phyloP scores from a whole-genome alignment of 2,797 vertebrate genomes.

The Falco columbarius region DNA sequence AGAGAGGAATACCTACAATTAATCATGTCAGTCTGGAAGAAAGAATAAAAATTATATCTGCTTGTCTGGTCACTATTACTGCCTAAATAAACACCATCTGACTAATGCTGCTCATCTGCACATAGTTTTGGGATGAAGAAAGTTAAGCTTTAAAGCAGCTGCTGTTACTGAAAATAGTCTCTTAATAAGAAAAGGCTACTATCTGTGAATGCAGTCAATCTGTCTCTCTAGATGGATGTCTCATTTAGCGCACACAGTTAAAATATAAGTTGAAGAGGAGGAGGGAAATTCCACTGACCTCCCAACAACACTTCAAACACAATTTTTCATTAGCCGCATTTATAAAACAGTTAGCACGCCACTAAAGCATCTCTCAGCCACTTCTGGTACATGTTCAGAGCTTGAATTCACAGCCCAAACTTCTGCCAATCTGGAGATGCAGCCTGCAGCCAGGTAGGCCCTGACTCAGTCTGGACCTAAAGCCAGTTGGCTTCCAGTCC shows the following conservation, averaged over 20 bases:
- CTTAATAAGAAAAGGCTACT: background rate
- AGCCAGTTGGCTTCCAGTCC: background rate
- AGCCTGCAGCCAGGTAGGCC: background rate
- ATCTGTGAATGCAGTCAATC: background rate
- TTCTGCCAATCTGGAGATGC: background rate
- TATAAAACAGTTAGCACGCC: background rate
- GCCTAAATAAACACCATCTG: background rate
- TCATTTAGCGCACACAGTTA: background rate
- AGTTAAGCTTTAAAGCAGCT: slow-evolving; percentile 45
- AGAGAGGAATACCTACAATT: background rate
- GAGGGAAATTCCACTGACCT: slow-evolving; percentile 16
- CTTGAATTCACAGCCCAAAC: background rate
- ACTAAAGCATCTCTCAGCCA: background rate
- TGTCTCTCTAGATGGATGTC: background rate
- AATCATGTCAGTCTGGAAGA: background rate
- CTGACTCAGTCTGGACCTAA: background rate
- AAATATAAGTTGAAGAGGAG: background rate
- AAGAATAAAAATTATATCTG: background rate
- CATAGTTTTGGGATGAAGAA: slow-evolving; percentile 56
- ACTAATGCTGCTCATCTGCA: slow-evolving; percentile 23
- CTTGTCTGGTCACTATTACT: background rate
- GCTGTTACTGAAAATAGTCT: slow-evolving; percentile 37
- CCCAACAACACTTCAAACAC: background rate
- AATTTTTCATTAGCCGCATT: background rate
- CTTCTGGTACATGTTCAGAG: background rate